phyloP scores from a whole-genome alignment of 2,797 vertebrate genomes.

The Helicolenus hilgendorfi region DNA sequence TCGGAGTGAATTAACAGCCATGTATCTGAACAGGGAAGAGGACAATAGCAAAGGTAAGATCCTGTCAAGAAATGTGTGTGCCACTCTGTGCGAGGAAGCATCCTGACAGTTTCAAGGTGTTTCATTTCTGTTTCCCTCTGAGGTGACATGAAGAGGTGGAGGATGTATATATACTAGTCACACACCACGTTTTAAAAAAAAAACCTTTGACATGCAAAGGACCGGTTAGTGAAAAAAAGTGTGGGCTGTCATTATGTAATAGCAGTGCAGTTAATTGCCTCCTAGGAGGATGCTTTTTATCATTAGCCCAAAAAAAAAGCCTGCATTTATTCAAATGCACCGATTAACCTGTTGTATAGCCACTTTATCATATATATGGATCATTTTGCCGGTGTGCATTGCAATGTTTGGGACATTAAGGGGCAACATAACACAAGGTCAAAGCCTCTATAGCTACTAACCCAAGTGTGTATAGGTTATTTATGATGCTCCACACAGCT shows the following conservation, averaged over 20 bases:
- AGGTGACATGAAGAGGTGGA: slow-evolving; percentile 50
- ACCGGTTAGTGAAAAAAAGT: slow-evolving; percentile 72
- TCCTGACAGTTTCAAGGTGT: slow-evolving; percentile 82
- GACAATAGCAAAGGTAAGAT: slow-evolving; percentile 90
- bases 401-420: slow-evolving; percentile 51
- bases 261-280: slow-evolving; percentile 80
- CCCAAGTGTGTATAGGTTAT: slow-evolving; percentile 52
- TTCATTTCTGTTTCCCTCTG: slow-evolving; percentile 56
- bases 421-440: slow-evolving; percentile 89
- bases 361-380: slow-evolving; percentile 53
- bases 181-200: slow-evolving; percentile 17
- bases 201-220: slow-evolving; percentile 29
- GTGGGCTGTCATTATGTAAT: slow-evolving; percentile 85
- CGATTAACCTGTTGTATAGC: slow-evolving; percentile 57
- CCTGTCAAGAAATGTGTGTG: slow-evolving; percentile 47
- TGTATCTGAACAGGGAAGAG: slow-evolving; percentile 93
- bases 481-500: slow-evolving; percentile 14
- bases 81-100: slow-evolving; percentile 56
- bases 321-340: slow-evolving; percentile 36
- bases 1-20: slow-evolving; percentile 85
- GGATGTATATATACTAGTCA: slow-evolving; percentile 1
- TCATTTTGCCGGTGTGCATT: background rate
- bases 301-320: slow-evolving; percentile 26
- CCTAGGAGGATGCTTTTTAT: slow-evolving; percentile 45
- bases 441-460: slow-evolving; percentile 71